Evolutionary conservation across 2,113 vertebrate species (phyloP), one percentile per base, ranked within the genome.

Genomic region (Triplophysa tibetana): DNA sequence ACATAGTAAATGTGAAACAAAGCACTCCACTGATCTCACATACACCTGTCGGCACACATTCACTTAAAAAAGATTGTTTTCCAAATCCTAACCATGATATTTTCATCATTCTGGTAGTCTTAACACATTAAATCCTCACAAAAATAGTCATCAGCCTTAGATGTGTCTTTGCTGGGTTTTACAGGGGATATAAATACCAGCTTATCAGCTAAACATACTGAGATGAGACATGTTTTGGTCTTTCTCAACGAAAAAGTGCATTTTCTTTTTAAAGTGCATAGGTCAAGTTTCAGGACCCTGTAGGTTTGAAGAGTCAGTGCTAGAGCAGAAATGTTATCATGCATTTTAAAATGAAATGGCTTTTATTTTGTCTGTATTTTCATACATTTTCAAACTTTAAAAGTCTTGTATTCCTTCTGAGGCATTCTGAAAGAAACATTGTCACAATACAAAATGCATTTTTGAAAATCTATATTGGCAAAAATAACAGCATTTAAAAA

Each of bases 51-150:
- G 24, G 17, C 78, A 65, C 60, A 73, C 48, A 56, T 45, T 38
- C 21, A 58, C 21, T 12, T 54, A 52, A 60, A 48, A 38, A n/a
- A 24, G 38, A 50, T 50, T 54, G 16, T 52, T 56, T 72, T 38
- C 33, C 26, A 8, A 23, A 38, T 33, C 2, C 2, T 73, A 1
- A 24, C 2, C 1, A 24, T 24, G 26, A 29, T 29, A 29, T 29
- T 29, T 29, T 29, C 62, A 84, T 77, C 81, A 65, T 79, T 74
- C 79, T 72, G 67, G 24, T 64, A 65, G 67, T 65, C 77, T 60
- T 65, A 63, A 65, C 78, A 19, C 62, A 78, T 82, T 62, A 70
- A n/a, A 26, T 56, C 41, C 29, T 84, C 23, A 41, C 5, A 1
- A 54, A 9, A 21, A 8, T 29, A 33, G 11, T 63, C 52, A 69